These are phyloP conservation scores for Danio kyathit DNA, from an alignment of 2,797 vertebrate species.

Conservation along the genomic window DNA sequence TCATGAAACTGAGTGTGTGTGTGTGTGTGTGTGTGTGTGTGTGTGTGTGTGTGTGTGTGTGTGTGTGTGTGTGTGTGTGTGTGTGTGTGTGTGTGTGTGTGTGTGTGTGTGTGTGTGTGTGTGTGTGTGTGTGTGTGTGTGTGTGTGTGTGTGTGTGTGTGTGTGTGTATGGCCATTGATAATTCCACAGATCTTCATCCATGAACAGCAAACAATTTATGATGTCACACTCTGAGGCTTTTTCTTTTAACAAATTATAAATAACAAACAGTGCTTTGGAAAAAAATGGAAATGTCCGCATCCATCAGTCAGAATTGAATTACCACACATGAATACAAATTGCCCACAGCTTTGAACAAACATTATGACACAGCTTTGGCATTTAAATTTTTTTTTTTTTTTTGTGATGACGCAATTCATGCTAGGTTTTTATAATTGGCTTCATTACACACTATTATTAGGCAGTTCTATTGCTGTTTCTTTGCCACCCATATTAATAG, in stretches of 20 bases:
- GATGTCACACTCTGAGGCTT: background rate
- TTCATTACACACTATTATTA: background rate
- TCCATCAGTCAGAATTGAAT: background rate
- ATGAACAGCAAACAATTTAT: conserved; percentile 6
- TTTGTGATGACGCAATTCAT: conserved; percentile 6
- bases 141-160: too few relatives aligned
- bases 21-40: too few relatives aligned
- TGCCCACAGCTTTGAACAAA: background rate
- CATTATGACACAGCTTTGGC: conserved; percentile 21
- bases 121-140: too few relatives aligned
- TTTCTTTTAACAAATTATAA: background rate
- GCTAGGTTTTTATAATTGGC: background rate
- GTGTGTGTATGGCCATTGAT: background rate
- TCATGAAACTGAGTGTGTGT: too few relatives aligned
- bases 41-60: too few relatives aligned
- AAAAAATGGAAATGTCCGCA: background rate
- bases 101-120: too few relatives aligned
- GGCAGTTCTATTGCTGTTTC: background rate
- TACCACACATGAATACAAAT: too few relatives aligned
- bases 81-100: too few relatives aligned
- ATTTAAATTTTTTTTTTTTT: background rate
- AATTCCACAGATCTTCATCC: background rate
- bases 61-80: too few relatives aligned
- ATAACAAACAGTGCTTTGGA: background rate
- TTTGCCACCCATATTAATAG: background rate